Base-by-base conservation (phyloP, 1,140 invertebrate genomes). In the Drosophila teissieri region DNA sequence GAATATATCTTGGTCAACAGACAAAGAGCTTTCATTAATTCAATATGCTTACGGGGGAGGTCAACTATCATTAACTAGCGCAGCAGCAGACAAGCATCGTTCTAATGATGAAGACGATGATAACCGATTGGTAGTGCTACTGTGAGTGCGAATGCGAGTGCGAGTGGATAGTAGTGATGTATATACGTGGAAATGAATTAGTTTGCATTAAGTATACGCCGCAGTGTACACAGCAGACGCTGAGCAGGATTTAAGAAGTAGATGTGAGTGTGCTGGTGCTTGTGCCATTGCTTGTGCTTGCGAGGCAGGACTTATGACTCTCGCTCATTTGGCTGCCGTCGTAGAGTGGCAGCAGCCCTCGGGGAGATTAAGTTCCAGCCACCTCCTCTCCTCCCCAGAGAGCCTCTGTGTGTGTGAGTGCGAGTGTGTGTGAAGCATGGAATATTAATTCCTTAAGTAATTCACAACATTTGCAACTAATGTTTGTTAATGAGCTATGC, bases 371-470 rank as follows among this genome's bases (percentile, higher is more conserved):
- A 69, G 79, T 40, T 73, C 45, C 54, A 36, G 73, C 48, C 48
- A 61, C 48, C 52, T 45, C 36, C 36, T 15, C n/a, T 3, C 15
- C 60, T 40, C 60, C 19, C 19, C 11, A 39, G 42, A 12, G 44
- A 34, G 31, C 7, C 40, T 2, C 14, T n/a, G 2, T 42, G 8
- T 10, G 15, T 15, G 17, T 69, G 54, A 40, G 37, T 44, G 22
- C 27, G 52, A 48, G 62, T 52, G 53, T 78, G 83, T 88, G 83
- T 79, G 62, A 79, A 68, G 77, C 84, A 80, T 80, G 62, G 84
- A 89, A 89, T 89, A 89, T 89, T 89, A 89, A 89, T 89, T 90
- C 80, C 80, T 80, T 84, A 89, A 89, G 84, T 89, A 89, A 89
- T 89, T 89, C 84, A 89, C 84, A 89, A 80, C 84, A 89, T 89